Evolutionary conservation across 2,888 invertebrate species (phyloP).

Genomic region (Teleogryllus oceanicus): DNA sequence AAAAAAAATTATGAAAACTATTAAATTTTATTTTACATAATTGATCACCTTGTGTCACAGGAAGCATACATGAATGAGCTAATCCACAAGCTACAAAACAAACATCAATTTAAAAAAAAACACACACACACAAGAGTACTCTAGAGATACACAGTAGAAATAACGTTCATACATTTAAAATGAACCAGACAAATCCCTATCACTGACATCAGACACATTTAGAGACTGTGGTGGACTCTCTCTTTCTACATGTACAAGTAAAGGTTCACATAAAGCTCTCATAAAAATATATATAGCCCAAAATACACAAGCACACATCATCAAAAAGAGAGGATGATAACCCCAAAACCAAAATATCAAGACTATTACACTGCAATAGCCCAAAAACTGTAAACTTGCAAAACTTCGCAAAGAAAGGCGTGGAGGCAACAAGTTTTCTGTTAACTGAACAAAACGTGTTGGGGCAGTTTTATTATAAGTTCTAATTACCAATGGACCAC

Average conservation of each 20-base stretch:
- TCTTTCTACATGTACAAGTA: not conserved
- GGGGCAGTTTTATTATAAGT: conserved; percentile 58
- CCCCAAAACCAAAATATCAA: conserved; percentile 55
- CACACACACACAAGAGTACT: too few relatives aligned
- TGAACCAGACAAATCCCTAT: not conserved
- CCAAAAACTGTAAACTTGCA: conserved; percentile 60
- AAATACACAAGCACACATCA: conserved; percentile 49
- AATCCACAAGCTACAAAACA: too few relatives aligned
- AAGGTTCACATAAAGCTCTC: conserved; percentile 20
- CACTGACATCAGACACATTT: not conserved
- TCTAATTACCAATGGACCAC: conserved; percentile 60
- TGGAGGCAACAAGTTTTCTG: conserved; percentile 60
- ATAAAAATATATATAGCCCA: conserved; percentile 52
- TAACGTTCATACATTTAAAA: not conserved
- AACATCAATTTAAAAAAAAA: too few relatives aligned
- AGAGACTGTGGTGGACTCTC: not conserved
- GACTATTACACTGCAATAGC: conserved; percentile 55
- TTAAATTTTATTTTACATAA: not conserved
- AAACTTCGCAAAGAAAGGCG: conserved; percentile 64
- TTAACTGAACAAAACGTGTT: conserved; percentile 54
- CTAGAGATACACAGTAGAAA: too few relatives aligned
- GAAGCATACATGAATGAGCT: too few relatives aligned
- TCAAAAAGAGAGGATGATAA: conserved; percentile 53
- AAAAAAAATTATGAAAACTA: not conserved
- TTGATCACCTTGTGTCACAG: not conserved